Base-by-base conservation (phyloP, 2,113 vertebrate genomes). In the Serilophus lunatus region DNA sequence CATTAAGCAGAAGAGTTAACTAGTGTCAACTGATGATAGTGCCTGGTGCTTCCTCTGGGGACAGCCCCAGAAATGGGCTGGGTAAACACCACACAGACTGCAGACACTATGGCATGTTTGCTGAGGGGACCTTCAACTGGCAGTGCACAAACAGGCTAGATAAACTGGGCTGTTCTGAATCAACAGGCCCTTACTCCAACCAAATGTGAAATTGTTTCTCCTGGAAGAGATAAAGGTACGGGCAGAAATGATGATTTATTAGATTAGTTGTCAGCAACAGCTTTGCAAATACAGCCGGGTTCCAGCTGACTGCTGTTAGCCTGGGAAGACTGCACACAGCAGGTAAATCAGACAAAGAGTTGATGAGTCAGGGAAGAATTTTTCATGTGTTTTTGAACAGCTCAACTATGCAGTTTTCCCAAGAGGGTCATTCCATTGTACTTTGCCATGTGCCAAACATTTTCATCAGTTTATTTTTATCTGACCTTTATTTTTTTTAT, bases 1-100 rank as follows among this genome's bases (percentile, higher is more conserved):
- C 92, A 78, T 86, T 96, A 95, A 71, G 76, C 51, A 92, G 82
- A 79, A 82, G 50, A 88, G 86, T 92, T 96, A 90, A 88, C 79
- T 44, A 61, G 13, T 90, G 93, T 95, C 90, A 94, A 92, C 79
- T 60, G 72, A 35, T 75, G 85, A 92, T 93, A 96, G 94, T 36
- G 82, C 36, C 68, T 47, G n/a, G 40, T 6, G 14, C 60, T 96
- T 95, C 92, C 93, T 88, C 82, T 19, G 60, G 82, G 85, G 79
- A 94, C 40, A 92, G 49, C 72, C 56, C 33, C 18, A 56, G 72
- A 77, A 93, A 53, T 20, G 56, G 33, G 60, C 6, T 79, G 56
- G 36, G 90, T 95, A 96, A 97, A 95, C 92, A 96, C 23, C 1
- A 3, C 1, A 2, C 51, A 93, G 93, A 84, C 91, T 86, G 56